These are phyloP conservation scores for Agrotis clavis DNA, from an alignment of 2,888 invertebrate species.

Conservation along the genomic window DNA sequence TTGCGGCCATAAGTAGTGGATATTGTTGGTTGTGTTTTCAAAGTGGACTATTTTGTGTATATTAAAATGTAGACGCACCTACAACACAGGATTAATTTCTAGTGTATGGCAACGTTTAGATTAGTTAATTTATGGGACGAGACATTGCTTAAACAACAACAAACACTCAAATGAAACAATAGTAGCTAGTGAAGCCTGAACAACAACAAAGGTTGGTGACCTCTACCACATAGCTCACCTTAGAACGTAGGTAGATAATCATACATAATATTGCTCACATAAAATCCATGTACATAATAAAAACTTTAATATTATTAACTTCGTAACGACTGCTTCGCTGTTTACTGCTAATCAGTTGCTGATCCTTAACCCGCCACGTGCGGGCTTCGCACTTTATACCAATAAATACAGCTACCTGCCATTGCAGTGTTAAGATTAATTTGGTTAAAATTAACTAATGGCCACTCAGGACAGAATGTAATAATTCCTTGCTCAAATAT, in stretches of 20 bases:
- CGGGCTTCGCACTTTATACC: slow-evolving; percentile 35
- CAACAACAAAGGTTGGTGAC: slow-evolving; percentile 3
- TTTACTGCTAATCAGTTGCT: slow-evolving; percentile 10
- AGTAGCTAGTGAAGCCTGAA: slow-evolving; percentile 9
- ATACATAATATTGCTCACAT: neutral
- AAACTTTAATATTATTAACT: slow-evolving; percentile 21
- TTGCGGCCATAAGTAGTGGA: too few species aligned
- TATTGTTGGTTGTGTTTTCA: too few species aligned
- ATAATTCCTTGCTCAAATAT: slow-evolving; percentile 36
- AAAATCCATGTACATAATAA: neutral
- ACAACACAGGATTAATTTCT: too few species aligned
- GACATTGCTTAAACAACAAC: too few species aligned
- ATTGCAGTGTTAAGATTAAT: slow-evolving; percentile 30
- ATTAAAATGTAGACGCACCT: too few species aligned
- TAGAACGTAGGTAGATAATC: slow-evolving; percentile 8
- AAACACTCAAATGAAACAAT: too few species aligned
- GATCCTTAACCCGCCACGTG: slow-evolving; percentile 50
- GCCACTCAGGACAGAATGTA: slow-evolving; percentile 18
- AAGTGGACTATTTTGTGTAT: too few species aligned
- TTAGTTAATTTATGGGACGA: too few species aligned
- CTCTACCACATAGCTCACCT: neutral
- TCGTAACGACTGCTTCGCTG: slow-evolving; percentile 1
- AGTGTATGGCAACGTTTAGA: too few species aligned
- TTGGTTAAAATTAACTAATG: slow-evolving; percentile 21
- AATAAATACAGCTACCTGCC: slow-evolving; percentile 29